Evolutionary conservation across 2,113 vertebrate genomes (phyloP), one percentile per base, ranked within the genome.

Genomic region (Edolisoma coerulescens): DNA sequence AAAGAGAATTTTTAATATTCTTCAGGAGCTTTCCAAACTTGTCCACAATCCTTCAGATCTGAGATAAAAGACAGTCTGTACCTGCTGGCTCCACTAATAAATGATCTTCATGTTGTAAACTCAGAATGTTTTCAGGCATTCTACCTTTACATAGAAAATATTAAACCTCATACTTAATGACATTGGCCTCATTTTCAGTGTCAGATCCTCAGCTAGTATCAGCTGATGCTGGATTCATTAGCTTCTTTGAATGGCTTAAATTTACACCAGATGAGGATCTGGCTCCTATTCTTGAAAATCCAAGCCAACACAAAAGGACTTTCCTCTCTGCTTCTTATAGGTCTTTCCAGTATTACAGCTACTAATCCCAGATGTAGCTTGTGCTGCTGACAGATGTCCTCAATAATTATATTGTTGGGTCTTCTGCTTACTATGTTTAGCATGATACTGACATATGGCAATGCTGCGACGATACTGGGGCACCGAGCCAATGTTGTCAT

Each of bases 321-420:
- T 95, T 92, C 95, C 87, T 96, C 93, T 75, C 84, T 90, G 42
- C 44, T 79, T 90, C 84, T 95, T 80, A 90, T 32, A 82, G 93
- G 88, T 93, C 79, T 95, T 96, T 77, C 81, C 83, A 96, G 93
- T 42, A 94, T 96, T 96, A 96, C 28, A 94, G 85, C 89, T 94
- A 92, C 96, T 96, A 97, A 97, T 97, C 94, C 95, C 96, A 97
- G 95, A 97, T 97, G 95, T 94, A 97, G 94, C 39, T 39, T 91
- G 92, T 93, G 94, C 93, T 95, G 91, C 95, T 96, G 95, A 92
- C 97, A 97, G 97, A 97, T 97, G 97, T 96, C 95, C 91, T 95
- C 94, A 96, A 97, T 97, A 97, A 97, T 97, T 97, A 97, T 97
- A 96, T 93, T 97, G 92, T 94, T 96, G 95, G 92, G 92, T 97